phyloP scores from a whole-genome alignment of 1,140 invertebrate species.

The Trichoplusia ni region DNA sequence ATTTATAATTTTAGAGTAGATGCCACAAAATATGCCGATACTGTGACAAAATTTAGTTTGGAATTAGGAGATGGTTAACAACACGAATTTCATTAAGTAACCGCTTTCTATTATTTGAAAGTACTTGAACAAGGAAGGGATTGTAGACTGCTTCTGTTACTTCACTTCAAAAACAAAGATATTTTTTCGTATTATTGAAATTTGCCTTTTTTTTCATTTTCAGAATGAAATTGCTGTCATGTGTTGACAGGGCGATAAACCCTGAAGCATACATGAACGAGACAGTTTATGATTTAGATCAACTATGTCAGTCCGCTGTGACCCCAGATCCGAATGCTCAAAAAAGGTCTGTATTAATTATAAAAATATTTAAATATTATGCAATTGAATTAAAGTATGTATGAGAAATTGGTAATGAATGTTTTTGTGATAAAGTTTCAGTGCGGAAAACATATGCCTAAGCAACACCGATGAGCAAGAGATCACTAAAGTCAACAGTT shows the following conservation, averaged over 20 bases:
- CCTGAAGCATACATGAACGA: slow-evolving; percentile 83
- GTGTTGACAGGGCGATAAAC: slow-evolving; percentile 84
- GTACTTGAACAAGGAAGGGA: no score
- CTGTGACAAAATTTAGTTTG: background rate
- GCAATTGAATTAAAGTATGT: background rate
- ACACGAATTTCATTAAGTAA: no score
- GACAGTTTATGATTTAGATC: slow-evolving; percentile 90
- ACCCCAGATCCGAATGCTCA: slow-evolving; percentile 41
- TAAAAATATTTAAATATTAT: slow-evolving; percentile 17
- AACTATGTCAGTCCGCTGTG: slow-evolving; percentile 53
- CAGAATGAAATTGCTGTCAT: slow-evolving; percentile 82
- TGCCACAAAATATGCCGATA: background rate
- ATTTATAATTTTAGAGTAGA: background rate
- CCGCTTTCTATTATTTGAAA: no score
- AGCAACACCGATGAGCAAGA: slow-evolving; percentile 85
- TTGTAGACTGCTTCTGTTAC: no score
- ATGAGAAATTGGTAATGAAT: background rate
- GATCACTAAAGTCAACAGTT: slow-evolving; percentile 78
- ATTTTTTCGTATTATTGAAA: background rate
- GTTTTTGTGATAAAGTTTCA: slow-evolving; percentile 44
- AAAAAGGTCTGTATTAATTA: slow-evolving; percentile 56
- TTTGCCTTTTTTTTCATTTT: slow-evolving; percentile 27
- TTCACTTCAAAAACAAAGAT: no score
- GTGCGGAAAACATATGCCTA: slow-evolving; percentile 62
- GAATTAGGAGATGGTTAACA: no score